Evolutionary conservation across 2,113 vertebrate species (phyloP).

Genomic region (Paracanthobrama guichenoti): DNA sequence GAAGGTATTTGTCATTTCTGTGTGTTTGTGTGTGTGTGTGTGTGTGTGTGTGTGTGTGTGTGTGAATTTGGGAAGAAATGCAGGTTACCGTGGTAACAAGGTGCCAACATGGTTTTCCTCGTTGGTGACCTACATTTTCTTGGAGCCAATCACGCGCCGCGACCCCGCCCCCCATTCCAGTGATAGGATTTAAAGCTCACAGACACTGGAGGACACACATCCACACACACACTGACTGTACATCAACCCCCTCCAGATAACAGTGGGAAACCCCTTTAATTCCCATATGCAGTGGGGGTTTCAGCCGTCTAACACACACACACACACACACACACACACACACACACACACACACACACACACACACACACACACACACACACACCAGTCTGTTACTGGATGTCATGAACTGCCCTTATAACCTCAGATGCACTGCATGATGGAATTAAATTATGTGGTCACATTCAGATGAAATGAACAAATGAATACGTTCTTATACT

Average conservation of each 20-base stretch:
- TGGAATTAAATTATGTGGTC: neutral
- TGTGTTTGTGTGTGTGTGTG: conserved; percentile 3
- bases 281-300: conserved; percentile 28
- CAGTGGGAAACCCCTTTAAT: conserved; percentile 46
- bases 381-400: conserved; percentile 11
- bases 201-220: conserved; percentile 22
- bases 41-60: conserved; percentile 21
- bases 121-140: conserved; percentile 46
- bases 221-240: conserved; percentile 33
- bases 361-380: conserved; percentile 8
- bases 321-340: neutral
- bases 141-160: conserved; percentile 30
- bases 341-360: conserved; percentile 8
- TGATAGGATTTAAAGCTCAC: conserved; percentile 45
- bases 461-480: neutral
- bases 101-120: conserved; percentile 34
- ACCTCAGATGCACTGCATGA: neutral
- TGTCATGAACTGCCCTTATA: neutral
- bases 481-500: neutral
- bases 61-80: conserved; percentile 14
- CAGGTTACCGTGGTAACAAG: conserved; percentile 47
- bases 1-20: conserved; percentile 34
- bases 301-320: conserved; percentile 7
- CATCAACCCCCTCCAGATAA: conserved; percentile 38
- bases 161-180: conserved; percentile 13